phyloP scores from a whole-genome alignment of 30 jellyfish, hydroid and myxozoan species.

The Cassiopea xamachana region DNA sequence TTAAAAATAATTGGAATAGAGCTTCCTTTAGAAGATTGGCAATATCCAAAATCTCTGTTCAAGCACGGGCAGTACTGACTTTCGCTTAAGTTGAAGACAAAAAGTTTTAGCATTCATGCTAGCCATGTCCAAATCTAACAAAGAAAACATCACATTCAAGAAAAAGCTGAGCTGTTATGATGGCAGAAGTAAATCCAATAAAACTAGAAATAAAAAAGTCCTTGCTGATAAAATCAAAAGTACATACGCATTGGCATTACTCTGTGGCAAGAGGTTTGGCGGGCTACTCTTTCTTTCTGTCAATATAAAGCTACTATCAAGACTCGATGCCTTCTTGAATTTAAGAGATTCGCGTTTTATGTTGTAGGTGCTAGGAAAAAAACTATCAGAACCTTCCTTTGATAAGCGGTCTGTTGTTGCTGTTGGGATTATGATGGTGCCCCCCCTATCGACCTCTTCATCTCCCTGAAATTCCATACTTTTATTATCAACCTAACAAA shows the following conservation, averaged over 20 bases:
- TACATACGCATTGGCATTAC: conserved; percentile 46
- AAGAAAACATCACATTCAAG: no score
- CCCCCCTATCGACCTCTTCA: neutral
- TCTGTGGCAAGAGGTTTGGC: neutral
- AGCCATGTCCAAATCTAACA: no score
- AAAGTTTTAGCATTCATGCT: no score
- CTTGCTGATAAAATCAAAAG: neutral
- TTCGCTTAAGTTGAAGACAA: no score
- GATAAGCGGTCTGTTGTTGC: conserved; percentile 46
- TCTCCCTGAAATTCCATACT: neutral
- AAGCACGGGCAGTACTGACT: no score
- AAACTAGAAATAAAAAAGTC: no score
- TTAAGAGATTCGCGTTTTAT: neutral
- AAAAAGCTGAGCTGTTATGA: no score
- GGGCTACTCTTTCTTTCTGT: conserved; percentile 1
- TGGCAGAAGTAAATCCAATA: no score
- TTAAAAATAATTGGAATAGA: no score
- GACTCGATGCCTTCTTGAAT: conserved; percentile 45
- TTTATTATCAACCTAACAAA: no score
- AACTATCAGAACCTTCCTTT: conserved; percentile 13
- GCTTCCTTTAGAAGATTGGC: no score
- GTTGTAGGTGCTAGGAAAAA: neutral
- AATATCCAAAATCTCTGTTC: no score
- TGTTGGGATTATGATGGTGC: conserved; percentile 45
- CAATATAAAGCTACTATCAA: conserved; percentile 19